Percentiles rank a stretch among this genome's conserved stretches.
Evolutionary conservation across 2,888 invertebrate genomes (phyloP).

Genomic region (Lithophane leautieri): DNA sequence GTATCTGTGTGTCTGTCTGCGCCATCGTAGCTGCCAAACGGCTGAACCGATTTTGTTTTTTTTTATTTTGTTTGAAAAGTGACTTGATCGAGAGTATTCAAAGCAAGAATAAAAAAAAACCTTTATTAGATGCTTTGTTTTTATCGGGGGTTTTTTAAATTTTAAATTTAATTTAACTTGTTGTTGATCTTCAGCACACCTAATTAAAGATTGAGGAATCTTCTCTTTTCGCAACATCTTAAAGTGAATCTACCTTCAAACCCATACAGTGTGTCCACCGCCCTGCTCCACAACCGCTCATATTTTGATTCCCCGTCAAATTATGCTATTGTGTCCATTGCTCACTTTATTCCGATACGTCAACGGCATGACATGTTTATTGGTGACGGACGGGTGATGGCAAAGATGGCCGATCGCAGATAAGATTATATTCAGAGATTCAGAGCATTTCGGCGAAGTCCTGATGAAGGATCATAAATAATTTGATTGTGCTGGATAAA

Average conservation of each 20-base stretch:
- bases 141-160: no score
- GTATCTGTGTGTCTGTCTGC: no score
- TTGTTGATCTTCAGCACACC: background rate
- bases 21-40: no score
- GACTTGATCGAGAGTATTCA: no score
- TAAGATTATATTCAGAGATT: slow-evolving; percentile 83
- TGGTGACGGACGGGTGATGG: slow-evolving; percentile 75
- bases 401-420: slow-evolving; percentile 78
- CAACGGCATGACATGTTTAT: slow-evolving; percentile 86
- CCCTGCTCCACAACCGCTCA: slow-evolving; percentile 43
- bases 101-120: no score
- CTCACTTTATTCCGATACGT: slow-evolving; percentile 80
- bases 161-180: no score
- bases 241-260: background rate
- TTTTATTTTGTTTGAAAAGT: no score
- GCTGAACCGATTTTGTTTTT: no score
- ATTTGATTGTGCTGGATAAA: slow-evolving; percentile 59
- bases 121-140: no score
- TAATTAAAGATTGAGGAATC: background rate
- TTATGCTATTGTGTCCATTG: slow-evolving; percentile 84
- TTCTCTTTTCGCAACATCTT: background rate
- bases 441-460: slow-evolving; percentile 70
- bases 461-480: slow-evolving; percentile 69
- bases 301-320: slow-evolving; percentile 86
- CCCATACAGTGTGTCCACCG: slow-evolving; percentile 46